Conservation (phyloP, 2,113 vertebrate genomes). For the Eubucco bourcierii region DNA sequence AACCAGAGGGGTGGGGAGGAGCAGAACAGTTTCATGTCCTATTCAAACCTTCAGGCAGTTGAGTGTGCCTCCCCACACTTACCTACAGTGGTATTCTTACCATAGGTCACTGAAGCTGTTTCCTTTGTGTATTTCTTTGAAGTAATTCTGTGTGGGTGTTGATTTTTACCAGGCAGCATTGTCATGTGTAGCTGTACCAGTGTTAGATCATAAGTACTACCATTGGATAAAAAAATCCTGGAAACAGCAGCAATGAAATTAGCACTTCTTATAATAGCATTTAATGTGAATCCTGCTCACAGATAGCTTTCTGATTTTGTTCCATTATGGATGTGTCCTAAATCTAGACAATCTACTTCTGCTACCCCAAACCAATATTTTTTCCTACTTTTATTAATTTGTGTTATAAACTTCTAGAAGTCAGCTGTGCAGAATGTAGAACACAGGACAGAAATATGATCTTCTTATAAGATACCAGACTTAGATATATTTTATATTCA, state of each 20-base stretch:
- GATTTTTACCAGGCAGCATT: background rate
- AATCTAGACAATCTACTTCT: background rate
- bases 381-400: background rate
- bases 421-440: background rate
- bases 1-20: too few species aligned
- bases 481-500: background rate
- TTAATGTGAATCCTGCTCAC: background rate
- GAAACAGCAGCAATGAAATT: background rate
- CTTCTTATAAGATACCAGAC: background rate
- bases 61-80: too few species aligned
- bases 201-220: background rate
- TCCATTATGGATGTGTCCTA: background rate
- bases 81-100: background rate
- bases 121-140: background rate
- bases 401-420: background rate
- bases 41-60: too few species aligned
- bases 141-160: background rate
- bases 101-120: background rate
- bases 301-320: background rate
- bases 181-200: background rate
- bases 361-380: background rate
- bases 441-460: background rate
- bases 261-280: background rate
- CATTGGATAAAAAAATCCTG: background rate
- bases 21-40: too few species aligned